Base-by-base conservation (phyloP, 2,888 invertebrate species). In the Patella caerulea region DNA sequence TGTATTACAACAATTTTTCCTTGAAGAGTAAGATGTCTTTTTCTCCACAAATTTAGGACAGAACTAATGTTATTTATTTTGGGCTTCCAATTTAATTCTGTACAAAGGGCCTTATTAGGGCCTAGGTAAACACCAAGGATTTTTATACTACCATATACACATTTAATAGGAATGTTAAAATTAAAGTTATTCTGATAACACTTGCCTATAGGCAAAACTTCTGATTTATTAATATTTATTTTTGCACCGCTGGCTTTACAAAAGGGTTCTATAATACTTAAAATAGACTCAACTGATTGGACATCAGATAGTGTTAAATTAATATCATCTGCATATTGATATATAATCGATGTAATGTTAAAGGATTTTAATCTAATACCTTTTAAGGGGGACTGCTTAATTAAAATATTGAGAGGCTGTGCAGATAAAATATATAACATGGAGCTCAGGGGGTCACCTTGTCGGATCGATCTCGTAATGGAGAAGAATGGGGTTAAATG, bases 401-500 rank as follows among this genome's bases (percentile, higher is more conserved):
- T 14, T 19, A 65, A 19, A 9, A 7, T n/a, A n/a, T 65, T 65
- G n/a, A 65, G 24, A 9, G 65, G 65, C 24, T 65, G 65, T n/a
- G 65, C 65, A 65, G 19, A 65, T 14, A 65, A 65, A 65, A 65
- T 19, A 65, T 65, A 65, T 14, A 65, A 2, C 65, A 65, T 65
- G n/a, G 65, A 65, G 65, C 65, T 65, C 65, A 65, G n/a, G 9
- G 65, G 65, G 19, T 65, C 65, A 65, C 65, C 65, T 65, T 65
- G 65, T n/a, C 65, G n/a, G n/a, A 65, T 65, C n/a, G 19, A 19
- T n/a, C 65, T n/a, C 2, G 65, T n/a, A 12, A 65, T 65, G 7
- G 65, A 19, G n/a, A 65, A 65, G 65, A 65, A 72, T 12, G 81
- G 71, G 3, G 82, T 81, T 45, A 84, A 81, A 73, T 72, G 69